A percentile compares a stretch with the other conserved stretches of the same genome.
Evolutionary conservation across 2,888 invertebrate genomes (phyloP).

Genomic region (Corbicula japonica): DNA sequence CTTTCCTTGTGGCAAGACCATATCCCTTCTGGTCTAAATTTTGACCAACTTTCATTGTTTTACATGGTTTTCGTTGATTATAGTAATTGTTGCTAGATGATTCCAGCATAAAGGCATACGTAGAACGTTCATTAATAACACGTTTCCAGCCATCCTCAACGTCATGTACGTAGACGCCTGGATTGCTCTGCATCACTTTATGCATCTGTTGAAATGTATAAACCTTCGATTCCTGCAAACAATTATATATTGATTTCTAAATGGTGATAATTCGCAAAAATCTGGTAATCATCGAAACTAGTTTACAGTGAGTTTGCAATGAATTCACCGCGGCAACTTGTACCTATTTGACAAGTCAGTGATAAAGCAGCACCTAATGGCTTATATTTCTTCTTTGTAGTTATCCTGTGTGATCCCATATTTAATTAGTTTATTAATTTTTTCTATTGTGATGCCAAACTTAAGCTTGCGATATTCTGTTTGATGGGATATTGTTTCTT

Average conservation of each 20-base stretch:
- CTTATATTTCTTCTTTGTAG: no score
- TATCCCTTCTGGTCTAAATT: slow-evolving; percentile 95
- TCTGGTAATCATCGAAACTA: no score
- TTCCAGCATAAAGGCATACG: slow-evolving; percentile 88
- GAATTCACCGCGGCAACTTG: no score
- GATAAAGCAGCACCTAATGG: no score
- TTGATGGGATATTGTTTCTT: no score
- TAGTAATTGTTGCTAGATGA: slow-evolving; percentile 92
- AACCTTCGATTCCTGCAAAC: slow-evolving; percentile 92
- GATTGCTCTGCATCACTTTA: slow-evolving; percentile 93
- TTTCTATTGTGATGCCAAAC: no score
- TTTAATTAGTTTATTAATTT: no score
- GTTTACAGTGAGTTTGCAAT: no score
- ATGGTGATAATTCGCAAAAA: not conserved
- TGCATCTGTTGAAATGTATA: slow-evolving; percentile 96
- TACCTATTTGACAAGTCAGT: no score
- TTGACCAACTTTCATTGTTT: slow-evolving; percentile 90
- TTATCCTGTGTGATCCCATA: no score
- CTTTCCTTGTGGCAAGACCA: slow-evolving; percentile 96
- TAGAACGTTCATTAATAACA: slow-evolving; percentile 90
- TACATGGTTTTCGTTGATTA: slow-evolving; percentile 93
- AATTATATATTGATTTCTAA: no score
- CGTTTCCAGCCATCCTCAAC: slow-evolving; percentile 94
- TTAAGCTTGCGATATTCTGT: no score
- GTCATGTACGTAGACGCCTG: slow-evolving; percentile 91